These are phyloP conservation scores for Florisuga fusca DNA, from an alignment of 2,797 vertebrate species.

Conservation along the genomic window DNA sequence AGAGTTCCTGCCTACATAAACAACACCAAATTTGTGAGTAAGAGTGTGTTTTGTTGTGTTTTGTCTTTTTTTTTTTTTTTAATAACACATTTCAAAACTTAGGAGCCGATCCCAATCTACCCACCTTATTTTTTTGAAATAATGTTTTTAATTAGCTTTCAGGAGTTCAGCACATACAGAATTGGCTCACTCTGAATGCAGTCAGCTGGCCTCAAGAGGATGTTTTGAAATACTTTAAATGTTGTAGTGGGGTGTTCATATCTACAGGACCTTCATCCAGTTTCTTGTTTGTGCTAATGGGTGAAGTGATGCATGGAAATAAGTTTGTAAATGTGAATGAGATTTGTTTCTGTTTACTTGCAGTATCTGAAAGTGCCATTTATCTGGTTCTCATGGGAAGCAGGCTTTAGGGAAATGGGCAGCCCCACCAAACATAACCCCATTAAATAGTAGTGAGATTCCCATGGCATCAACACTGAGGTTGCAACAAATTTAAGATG, in stretches of 20 bases:
- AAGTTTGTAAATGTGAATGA: not conserved
- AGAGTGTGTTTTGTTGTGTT: not conserved
- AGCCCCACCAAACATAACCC: not conserved
- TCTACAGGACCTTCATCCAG: not conserved
- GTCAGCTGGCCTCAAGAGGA: conserved; percentile 44
- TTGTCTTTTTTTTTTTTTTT: not conserved
- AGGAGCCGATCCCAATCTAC: not conserved
- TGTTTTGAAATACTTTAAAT: conserved; percentile 31
- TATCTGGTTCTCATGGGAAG: not conserved
- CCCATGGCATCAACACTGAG: not conserved
- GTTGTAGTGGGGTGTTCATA: not conserved
- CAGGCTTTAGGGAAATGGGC: not conserved
- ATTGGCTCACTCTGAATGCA: not conserved
- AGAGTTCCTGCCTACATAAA: conserved; percentile 18
- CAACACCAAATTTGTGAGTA: not conserved
- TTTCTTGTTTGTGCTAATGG: not conserved
- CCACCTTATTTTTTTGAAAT: conserved; percentile 46
- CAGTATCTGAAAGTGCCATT: not conserved
- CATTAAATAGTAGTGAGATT: not conserved
- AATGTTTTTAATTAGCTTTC: conserved; percentile 23
- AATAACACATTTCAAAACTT: not conserved
- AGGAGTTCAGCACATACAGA: not conserved
- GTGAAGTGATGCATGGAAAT: conserved; percentile 2
- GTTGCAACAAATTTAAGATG: not conserved
- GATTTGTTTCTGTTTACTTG: conserved; percentile 19